Percentiles rank a stretch among this genome's conserved stretches.
These are phyloP conservation scores for Lycocorax pyrrhopterus DNA, from an alignment of 2,113 vertebrate species.

Conservation along the genomic window DNA sequence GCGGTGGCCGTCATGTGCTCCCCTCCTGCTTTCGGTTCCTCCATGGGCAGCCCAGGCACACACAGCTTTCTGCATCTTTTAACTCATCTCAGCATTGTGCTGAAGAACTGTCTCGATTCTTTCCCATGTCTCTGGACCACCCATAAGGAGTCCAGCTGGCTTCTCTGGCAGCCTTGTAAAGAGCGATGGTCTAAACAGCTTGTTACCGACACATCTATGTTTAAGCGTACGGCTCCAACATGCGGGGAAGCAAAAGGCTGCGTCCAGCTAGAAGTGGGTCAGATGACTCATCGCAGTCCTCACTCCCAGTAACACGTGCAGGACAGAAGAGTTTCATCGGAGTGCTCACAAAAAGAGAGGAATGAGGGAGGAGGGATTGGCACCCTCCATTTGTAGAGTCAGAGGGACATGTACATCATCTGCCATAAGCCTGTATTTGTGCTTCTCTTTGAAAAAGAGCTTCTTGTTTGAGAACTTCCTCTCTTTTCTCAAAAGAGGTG, in stretches of 20 bases:
- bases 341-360: neutral
- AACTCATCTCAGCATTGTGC: neutral
- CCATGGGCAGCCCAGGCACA: rapidly evolving
- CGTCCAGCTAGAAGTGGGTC: slow-evolving; percentile 29
- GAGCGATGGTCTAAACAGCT: slow-evolving; percentile 1
- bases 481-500: neutral
- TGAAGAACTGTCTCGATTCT: neutral
- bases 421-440: neutral
- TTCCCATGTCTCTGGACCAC: slow-evolving; percentile 5
- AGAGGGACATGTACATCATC: neutral
- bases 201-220: neutral
- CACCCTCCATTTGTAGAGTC: neutral
- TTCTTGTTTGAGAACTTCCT: neutral
- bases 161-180: neutral
- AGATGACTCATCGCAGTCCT: slow-evolving; percentile 11
- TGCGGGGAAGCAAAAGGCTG: neutral
- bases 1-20: rapidly evolving
- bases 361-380: neutral
- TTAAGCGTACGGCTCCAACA: neutral
- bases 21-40: neutral
- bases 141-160: slow-evolving; percentile 41
- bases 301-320: neutral
- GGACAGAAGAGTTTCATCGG: neutral
- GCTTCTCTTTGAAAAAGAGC: neutral
- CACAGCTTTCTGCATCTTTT: neutral